A percentile compares a stretch with the other conserved stretches of the same genome.
These are phyloP conservation scores for Pristionchus mayeri DNA, from an alignment of 2,888 invertebrate genomes.

Conservation along the genomic window DNA sequence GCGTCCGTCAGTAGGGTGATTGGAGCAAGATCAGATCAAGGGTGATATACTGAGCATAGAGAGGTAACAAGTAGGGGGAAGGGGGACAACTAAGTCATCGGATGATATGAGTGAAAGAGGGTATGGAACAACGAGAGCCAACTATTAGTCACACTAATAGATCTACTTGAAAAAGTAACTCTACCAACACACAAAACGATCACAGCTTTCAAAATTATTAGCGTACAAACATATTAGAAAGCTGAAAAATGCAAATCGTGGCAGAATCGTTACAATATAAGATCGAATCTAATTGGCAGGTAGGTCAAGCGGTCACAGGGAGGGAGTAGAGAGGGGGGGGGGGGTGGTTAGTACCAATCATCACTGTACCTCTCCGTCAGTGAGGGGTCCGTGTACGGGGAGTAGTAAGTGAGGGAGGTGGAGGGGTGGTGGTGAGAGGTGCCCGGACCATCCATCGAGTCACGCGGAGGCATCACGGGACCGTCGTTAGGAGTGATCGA, in stretches of 20 bases:
- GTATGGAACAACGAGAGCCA: not conserved
- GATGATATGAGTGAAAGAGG: not conserved
- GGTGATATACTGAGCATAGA: conserved; percentile 18
- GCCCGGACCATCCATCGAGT: not conserved
- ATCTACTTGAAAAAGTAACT: not conserved
- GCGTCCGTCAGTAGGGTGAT: not conserved
- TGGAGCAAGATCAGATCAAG: conserved; percentile 20
- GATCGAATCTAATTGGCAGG: conserved; percentile 24
- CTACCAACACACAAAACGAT: not conserved
- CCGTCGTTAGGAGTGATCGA: conserved; percentile 19
- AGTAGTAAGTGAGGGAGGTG: not conserved
- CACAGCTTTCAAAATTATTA: no score
- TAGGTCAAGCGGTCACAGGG: not conserved
- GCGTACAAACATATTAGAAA: not conserved
- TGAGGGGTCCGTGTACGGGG: not conserved
- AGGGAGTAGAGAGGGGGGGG: not conserved
- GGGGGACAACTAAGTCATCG: no score
- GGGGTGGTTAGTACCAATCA: not conserved
- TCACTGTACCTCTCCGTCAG: not conserved
- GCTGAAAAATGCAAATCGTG: not conserved
- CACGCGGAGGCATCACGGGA: not conserved
- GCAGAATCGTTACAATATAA: not conserved
- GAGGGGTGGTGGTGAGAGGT: not conserved
- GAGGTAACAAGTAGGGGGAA: not conserved
- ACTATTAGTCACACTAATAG: not conserved